Percentiles rank a stretch among this genome's conserved stretches.
phyloP scores from a whole-genome alignment of 1,140 invertebrate species.

The Drosophila gunungcola region DNA sequence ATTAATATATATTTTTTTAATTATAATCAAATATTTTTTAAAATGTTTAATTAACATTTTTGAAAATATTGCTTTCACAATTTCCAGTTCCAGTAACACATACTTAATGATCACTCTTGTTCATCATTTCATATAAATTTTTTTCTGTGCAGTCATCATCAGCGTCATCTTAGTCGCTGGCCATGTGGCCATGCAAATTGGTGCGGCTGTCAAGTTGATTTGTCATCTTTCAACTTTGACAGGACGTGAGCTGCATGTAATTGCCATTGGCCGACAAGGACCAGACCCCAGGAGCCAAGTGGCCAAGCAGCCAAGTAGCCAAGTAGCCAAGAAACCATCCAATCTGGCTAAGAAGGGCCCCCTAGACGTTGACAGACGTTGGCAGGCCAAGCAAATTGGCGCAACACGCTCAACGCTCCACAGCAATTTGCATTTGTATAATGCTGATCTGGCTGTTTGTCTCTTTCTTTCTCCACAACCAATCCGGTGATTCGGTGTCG shows the following conservation, averaged over 20 bases:
- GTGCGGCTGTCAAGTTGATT: slow-evolving; percentile 79
- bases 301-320: slow-evolving; percentile 16
- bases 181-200: slow-evolving; percentile 79
- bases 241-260: slow-evolving; percentile 79
- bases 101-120: not conserved
- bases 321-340: slow-evolving; percentile 6
- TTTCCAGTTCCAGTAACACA: too few species aligned
- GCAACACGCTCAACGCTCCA: slow-evolving; percentile 57
- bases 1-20: too few species aligned
- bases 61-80: too few species aligned
- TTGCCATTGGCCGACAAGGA: slow-evolving; percentile 58
- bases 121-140: slow-evolving; percentile 22
- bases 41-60: too few species aligned
- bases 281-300: slow-evolving; percentile 8
- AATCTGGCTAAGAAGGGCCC: slow-evolving; percentile 43
- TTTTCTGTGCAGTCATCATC: slow-evolving; percentile 25
- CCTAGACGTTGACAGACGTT: slow-evolving; percentile 67
- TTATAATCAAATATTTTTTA: too few species aligned
- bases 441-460: slow-evolving; percentile 7
- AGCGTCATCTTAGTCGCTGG: slow-evolving; percentile 53
- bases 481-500: slow-evolving; percentile 11
- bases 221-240: slow-evolving; percentile 82
- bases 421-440: slow-evolving; percentile 51
- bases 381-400: slow-evolving; percentile 78
- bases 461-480: slow-evolving; percentile 7